Conservation (phyloP, 1,140 invertebrate genomes). For the Heliconius nattereri region DNA sequence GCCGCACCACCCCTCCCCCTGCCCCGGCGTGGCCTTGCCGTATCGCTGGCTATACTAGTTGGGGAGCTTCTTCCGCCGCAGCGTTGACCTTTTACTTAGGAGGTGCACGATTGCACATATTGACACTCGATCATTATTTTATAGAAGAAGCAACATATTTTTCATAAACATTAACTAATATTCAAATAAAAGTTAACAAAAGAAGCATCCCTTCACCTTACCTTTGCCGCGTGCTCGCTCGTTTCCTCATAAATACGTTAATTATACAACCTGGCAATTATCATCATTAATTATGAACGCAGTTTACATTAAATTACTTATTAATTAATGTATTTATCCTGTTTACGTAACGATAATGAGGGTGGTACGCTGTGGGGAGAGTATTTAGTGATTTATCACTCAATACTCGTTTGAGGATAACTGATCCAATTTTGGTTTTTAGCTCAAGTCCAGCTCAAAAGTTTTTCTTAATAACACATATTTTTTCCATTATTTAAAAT, state of each 20-base stretch:
- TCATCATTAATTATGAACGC: background rate
- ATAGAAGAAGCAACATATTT: too few relatives aligned
- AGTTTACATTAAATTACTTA: conserved; percentile 8
- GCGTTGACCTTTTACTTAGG: background rate
- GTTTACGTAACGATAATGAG: background rate
- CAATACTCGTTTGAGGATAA: background rate
- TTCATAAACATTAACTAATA: too few relatives aligned
- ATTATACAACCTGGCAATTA: background rate
- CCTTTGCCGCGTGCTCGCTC: background rate
- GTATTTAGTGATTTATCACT: background rate
- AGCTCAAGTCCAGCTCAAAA: too few relatives aligned
- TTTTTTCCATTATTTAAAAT: too few relatives aligned
- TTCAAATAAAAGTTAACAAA: too few relatives aligned
- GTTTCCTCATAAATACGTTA: background rate
- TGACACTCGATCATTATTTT: too few relatives aligned
- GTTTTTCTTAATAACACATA: too few relatives aligned
- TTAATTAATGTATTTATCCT: conserved; percentile 1
- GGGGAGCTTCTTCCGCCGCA: background rate
- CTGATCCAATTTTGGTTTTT: too few relatives aligned
- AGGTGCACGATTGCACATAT: too few relatives aligned
- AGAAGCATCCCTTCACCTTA: too few relatives aligned
- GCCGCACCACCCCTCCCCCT: background rate
- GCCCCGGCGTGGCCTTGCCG: too few relatives aligned
- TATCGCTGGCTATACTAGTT: too few relatives aligned
- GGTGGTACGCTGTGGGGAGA: background rate